These are phyloP conservation scores for Macrophya annulata DNA, from an alignment of 2,888 invertebrate genomes.

Conservation along the genomic window DNA sequence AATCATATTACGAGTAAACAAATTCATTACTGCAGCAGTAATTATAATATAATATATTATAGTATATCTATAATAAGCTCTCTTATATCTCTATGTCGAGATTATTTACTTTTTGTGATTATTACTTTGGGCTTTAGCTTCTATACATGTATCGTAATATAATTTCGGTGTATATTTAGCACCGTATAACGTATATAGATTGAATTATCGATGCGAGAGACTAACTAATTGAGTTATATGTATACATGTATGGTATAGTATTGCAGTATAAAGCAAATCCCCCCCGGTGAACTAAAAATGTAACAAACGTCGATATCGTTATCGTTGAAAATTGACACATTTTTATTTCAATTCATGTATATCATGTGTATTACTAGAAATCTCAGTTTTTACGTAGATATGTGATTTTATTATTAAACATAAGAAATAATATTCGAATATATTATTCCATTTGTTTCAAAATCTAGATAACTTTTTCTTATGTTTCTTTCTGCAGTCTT, in stretches of 20 bases:
- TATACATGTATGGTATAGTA: background rate
- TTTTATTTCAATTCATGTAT: background rate
- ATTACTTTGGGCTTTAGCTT: background rate
- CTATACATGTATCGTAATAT: slow-evolving; percentile 35
- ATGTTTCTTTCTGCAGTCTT: background rate
- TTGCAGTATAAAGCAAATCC: background rate
- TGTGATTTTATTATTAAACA: background rate
- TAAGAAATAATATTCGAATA: background rate
- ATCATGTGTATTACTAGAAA: background rate
- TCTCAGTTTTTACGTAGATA: background rate
- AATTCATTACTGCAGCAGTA: too few species aligned
- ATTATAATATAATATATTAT: background rate
- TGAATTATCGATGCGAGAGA: background rate
- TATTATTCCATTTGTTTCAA: background rate
- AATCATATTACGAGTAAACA: too few species aligned
- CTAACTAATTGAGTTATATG: background rate
- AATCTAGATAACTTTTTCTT: background rate
- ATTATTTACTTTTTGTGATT: background rate
- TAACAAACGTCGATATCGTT: too few species aligned
- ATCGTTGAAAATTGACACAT: background rate
- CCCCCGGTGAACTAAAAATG: background rate
- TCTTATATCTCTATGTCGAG: background rate
- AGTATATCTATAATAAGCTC: slow-evolving; percentile 1
- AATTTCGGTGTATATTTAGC: slow-evolving; percentile 34
- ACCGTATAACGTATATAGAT: background rate